Percentiles rank a stretch among this genome's conserved stretches.
These are phyloP conservation scores for Chaetodon auriga DNA, from an alignment of 2,113 vertebrate genomes.

Conservation along the genomic window DNA sequence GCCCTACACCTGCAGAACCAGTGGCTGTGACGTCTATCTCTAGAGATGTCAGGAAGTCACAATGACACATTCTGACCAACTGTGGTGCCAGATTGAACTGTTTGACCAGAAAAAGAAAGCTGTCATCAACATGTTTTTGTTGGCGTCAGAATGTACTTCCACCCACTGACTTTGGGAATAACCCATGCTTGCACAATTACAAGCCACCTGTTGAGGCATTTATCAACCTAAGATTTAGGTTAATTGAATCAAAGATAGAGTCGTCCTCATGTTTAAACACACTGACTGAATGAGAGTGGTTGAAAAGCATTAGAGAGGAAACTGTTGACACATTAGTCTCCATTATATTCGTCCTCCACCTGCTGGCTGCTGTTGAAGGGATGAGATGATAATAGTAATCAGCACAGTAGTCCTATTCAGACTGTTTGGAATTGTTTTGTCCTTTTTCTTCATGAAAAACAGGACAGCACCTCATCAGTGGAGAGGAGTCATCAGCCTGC, in stretches of 20 bases:
- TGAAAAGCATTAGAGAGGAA: background rate
- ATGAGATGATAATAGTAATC: background rate
- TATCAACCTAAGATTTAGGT: background rate
- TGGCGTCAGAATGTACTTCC: no score
- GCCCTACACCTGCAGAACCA: no score
- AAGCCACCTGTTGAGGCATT: background rate
- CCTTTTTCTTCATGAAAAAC: constrained; percentile 8
- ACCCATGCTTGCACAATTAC: background rate
- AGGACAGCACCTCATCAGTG: constrained; percentile 10
- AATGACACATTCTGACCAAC: no score
- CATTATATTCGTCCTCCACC: background rate
- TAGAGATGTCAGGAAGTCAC: no score
- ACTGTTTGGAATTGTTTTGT: constrained; percentile 5
- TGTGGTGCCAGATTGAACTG: no score
- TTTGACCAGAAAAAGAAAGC: no score
- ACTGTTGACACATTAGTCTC: background rate
- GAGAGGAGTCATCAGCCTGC: constrained; percentile 29
- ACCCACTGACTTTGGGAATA: background rate
- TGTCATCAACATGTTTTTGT: no score
- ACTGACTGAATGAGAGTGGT: background rate
- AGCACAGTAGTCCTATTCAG: constrained; percentile 5
- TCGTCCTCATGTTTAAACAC: no score
- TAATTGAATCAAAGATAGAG: background rate
- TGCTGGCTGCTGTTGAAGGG: background rate
- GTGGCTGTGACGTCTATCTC: no score